Conservation (phyloP, 2,888 invertebrate genomes). For the Linnaemya vulpina region DNA sequence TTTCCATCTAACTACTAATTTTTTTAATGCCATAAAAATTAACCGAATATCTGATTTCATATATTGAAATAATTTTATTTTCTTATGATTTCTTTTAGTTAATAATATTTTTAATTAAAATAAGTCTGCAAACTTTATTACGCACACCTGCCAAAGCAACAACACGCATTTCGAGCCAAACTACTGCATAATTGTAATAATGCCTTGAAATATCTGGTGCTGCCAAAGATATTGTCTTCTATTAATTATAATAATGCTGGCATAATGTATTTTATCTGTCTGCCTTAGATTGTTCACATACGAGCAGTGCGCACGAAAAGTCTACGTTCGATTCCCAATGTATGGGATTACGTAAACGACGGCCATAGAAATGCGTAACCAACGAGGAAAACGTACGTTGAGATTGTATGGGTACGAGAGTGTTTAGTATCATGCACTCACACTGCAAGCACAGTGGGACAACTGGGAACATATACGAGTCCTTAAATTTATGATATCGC, state of each 20-base stretch:
- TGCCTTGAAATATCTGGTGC: constrained; percentile 34
- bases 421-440: constrained; percentile 17
- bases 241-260: constrained; percentile 41
- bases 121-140: background rate
- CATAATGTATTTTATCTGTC: constrained; percentile 46
- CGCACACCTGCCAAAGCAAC: background rate
- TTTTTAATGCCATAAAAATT: too few relatives aligned
- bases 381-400: constrained; percentile 31
- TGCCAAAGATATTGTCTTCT: constrained; percentile 10
- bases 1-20: too few relatives aligned
- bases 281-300: constrained; percentile 37
- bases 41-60: too few relatives aligned
- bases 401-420: background rate
- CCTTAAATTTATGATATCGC: too few relatives aligned
- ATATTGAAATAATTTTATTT: too few relatives aligned
- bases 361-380: constrained; percentile 16
- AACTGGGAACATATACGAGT: background rate
- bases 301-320: background rate
- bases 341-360: background rate
- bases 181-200: constrained; percentile 13
- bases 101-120: too few relatives aligned
- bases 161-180: background rate
- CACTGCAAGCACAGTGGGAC: constrained; percentile 17
- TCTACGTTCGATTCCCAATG: constrained; percentile 15
- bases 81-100: too few relatives aligned